Evolutionary conservation across 2,113 vertebrate species (phyloP).

Genomic region (Natator depressus): DNA sequence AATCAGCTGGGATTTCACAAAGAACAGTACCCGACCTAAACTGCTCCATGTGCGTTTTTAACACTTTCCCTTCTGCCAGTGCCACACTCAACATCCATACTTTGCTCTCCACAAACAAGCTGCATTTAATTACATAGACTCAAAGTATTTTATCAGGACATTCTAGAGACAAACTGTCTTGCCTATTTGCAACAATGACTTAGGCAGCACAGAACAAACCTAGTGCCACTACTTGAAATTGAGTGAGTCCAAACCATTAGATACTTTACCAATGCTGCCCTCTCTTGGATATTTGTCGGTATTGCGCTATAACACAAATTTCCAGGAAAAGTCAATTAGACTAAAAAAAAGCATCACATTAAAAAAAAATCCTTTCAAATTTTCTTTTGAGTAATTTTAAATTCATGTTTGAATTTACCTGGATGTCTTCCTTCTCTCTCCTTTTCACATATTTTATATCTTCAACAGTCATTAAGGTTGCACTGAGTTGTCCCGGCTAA

Average conservation of each 20-base stretch:
- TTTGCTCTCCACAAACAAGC: neutral
- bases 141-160: neutral
- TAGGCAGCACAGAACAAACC: neutral
- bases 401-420: neutral
- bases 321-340: accelerated
- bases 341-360: neutral
- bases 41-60: neutral
- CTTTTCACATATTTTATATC: neutral
- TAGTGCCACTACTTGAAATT: too few species aligned
- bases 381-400: neutral
- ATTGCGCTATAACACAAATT: neutral
- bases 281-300: slow-evolving; percentile 60
- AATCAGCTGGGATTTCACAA: neutral
- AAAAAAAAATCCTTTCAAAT: neutral
- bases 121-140: neutral
- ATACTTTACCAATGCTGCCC: slow-evolving; percentile 79
- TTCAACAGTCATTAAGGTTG: neutral
- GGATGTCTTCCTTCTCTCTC: neutral
- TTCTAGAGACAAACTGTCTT: neutral
- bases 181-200: neutral
- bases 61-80: neutral
- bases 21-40: neutral
- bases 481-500: neutral
- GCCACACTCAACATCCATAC: neutral
- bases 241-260: neutral